Percentiles rank a stretch among this genome's conserved stretches.
Conservation (phyloP, 35 echinoderm and acorn worm species). For the Ophiothrix spiculata region DNA sequence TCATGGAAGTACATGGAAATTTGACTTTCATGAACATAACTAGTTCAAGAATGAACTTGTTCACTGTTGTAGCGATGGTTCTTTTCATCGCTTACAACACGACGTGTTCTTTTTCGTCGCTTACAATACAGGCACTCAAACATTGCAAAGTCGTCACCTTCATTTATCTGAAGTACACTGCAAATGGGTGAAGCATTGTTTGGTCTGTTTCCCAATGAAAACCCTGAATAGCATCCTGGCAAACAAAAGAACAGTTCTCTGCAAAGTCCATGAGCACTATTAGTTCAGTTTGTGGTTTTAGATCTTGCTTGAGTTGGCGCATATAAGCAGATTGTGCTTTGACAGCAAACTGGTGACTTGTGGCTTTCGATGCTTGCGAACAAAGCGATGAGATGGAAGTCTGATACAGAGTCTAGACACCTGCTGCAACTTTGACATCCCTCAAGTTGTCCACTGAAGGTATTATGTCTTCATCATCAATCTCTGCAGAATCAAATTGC, state of each 20-base stretch:
- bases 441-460: not conserved
- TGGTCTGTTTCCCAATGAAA: slow-evolving; percentile 47
- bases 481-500: not conserved
- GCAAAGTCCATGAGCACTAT: slow-evolving; percentile 21
- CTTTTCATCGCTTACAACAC: not conserved
- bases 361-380: not conserved
- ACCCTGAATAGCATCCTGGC: slow-evolving; percentile 25
- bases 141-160: not conserved
- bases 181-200: slow-evolving; percentile 44
- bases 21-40: not conserved
- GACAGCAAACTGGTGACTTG: not conserved
- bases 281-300: not conserved
- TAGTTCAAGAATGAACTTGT: not conserved
- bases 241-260: slow-evolving; percentile 31
- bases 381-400: not conserved
- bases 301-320: not conserved
- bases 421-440: not conserved
- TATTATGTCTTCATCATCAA: slow-evolving; percentile 6
- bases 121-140: not conserved
- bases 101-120: not conserved
- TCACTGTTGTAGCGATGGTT: not conserved
- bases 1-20: not conserved
- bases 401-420: not conserved
- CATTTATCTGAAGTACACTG: not conserved
- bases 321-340: slow-evolving; percentile 1